Conservation (phyloP, 2,113 vertebrate species). For the Dendropsophus ebraccatus region DNA sequence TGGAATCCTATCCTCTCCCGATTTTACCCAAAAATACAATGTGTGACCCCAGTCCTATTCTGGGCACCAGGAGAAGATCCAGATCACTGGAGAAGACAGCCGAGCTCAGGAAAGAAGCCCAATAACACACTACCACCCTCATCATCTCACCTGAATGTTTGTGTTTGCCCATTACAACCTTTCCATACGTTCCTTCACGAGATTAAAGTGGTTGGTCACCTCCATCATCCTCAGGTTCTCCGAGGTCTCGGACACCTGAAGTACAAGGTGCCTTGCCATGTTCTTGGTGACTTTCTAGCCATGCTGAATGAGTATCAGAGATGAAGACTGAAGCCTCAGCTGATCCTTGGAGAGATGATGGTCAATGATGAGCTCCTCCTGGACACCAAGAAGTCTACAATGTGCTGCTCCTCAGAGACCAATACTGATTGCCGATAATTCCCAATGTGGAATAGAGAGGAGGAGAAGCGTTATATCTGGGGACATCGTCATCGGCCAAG, state of each 20-base stretch:
- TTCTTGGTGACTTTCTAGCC: slow-evolving; percentile 3
- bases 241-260: background rate
- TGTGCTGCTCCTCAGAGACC: background rate
- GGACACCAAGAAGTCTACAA: background rate
- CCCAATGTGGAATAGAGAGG: background rate
- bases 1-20: too few species aligned
- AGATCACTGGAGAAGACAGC: too few species aligned
- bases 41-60: too few species aligned
- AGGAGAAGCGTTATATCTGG: background rate
- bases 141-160: slow-evolving; percentile 13
- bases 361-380: too few species aligned
- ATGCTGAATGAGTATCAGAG: background rate
- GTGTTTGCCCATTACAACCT: slow-evolving; percentile 9
- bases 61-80: too few species aligned
- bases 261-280: background rate
- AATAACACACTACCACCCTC: background rate
- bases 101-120: too few species aligned
- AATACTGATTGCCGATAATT: background rate
- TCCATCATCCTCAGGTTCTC: slow-evolving; percentile 13
- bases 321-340: background rate
- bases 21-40: too few species aligned
- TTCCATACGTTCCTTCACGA: slow-evolving; percentile 9
- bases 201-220: slow-evolving; percentile 10
- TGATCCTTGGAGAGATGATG: too few species aligned
- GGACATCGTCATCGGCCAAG: background rate